Evolutionary conservation across 64 coral and sea anemone species (phyloP), one percentile per base, ranked within the genome.

Genomic region (Astreopora myriophthalma): DNA sequence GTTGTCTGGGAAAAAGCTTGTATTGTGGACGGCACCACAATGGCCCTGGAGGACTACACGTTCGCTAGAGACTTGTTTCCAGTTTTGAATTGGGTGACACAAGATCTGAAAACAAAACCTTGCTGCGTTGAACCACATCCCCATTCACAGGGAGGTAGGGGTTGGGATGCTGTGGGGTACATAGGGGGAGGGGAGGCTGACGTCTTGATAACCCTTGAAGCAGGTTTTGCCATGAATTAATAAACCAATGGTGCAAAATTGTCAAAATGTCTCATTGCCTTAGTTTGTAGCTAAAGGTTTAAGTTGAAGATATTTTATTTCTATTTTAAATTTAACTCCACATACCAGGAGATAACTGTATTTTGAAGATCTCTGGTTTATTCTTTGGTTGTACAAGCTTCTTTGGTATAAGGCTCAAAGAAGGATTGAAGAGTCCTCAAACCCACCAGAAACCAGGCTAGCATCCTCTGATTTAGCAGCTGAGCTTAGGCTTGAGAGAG

Each of bases 361-460:
- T 72, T 79, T 91, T 95, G 74, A 94, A 95, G 16, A 99, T 71
- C 39, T 99, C 97, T 48, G 91, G 85, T 71, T 82, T 91, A 34
- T 70, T 76, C 90, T 91, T 95, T 84, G 94, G 74, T 48, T 90
- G 88, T 3, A 95, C 87, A 34, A 99, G 90, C 37, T 99, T 99
- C 74, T 99, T 99, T 12, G 97, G 90, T 13, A 91, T 99, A 35
- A 99, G 84, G 84, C 97, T 99, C 91, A 99, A 17, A 99, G 32
- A n/a, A 85, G 62, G 6, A 99, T 57, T 23, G 94, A 89, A 4
- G 97, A 99, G 55, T 99, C 97, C 84, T 99, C 97, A 95, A 99
- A 99, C 9, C 97, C 97, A 87, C 93, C 94, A 78, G 90, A 95
- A 13, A 99, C 38, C 39, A 93, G 85, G 22, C 90, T 85, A 69